phyloP scores from a whole-genome alignment of 2,113 vertebrate genomes.

The Gallinago paraguaiae region DNA sequence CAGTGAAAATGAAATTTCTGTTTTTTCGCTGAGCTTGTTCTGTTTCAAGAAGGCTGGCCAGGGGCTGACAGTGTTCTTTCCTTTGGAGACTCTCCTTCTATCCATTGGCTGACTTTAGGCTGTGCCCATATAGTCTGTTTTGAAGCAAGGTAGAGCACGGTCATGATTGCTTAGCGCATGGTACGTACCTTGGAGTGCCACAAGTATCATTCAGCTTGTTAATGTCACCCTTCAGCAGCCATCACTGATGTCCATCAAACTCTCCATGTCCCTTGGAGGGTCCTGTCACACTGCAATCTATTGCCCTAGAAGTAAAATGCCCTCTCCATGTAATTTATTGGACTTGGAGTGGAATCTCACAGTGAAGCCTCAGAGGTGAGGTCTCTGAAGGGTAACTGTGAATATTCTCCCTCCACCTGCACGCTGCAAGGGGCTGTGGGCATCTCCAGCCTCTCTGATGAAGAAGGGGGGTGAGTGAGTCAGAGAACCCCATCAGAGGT shows the following conservation, averaged over 20 bases:
- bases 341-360: not conserved
- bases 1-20: not conserved
- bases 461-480: not conserved
- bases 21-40: not conserved
- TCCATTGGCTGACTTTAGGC: too few species aligned
- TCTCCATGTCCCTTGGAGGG: not conserved
- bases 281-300: not conserved
- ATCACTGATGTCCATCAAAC: fast-evolving
- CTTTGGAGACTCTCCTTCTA: not conserved
- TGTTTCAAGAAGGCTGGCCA: not conserved
- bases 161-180: fast-evolving
- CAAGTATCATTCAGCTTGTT: not conserved
- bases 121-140: not conserved
- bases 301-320: not conserved
- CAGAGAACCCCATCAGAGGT: too few species aligned
- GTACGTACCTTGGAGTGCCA: not conserved
- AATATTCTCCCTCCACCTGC: not conserved
- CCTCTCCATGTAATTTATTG: not conserved
- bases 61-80: not conserved
- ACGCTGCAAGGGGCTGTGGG: not conserved
- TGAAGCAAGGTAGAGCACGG: not conserved
- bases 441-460: not conserved
- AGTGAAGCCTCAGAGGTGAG: not conserved
- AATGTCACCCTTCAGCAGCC: not conserved
- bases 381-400: not conserved